Evolutionary conservation across 2,797 vertebrate species (phyloP), one percentile per base, ranked within the genome.

Genomic region (Micromesistius poutassou): DNA sequence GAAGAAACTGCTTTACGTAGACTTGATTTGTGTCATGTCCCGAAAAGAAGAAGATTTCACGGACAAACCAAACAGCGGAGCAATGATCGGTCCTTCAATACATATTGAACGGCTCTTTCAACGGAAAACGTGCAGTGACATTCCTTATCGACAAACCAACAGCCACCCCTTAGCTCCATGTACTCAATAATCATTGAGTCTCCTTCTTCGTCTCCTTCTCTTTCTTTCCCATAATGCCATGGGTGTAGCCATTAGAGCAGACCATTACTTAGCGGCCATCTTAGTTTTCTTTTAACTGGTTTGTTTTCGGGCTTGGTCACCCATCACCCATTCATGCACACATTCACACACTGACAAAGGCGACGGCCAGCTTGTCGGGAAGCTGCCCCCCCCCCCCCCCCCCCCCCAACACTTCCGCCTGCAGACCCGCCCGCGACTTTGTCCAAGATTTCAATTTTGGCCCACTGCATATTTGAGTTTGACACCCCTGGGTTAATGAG

Each of bases 41-140:
- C 74, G 86, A 75, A 85, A 87, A 83, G 74, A 79, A 66, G 79
- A 30, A 77, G 74, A 55, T 55, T 8, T 74, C 46, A 31, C 33
- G 14, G 19, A 62, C 55, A 62, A 62, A 62, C 25, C n/a, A 62
- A n/a, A 62, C 55, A 13, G 8, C 55, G n/a, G 55, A 7, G 25
- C 36, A 62, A 62, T 25, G 22, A 62, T 62, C 55, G 9, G 1
- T 62, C 55, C 90, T 87, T 93, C 91, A 90, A 91, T 89, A 90
- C 72, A 80, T 81, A 91, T 91, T 92, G 91, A 89, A 93, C 83
- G 83, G 81, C 84, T 91, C 86, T 91, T 91, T 46, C 89, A 92
- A 93, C 72, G 92, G 94, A 94, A 86, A 91, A 92, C 82, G 88
- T 92, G 84, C 82, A 88, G 89, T 73, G 42, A 76, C 74, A 22